phyloP scores from a whole-genome alignment of 2,797 vertebrate genomes.

The Myripristis jacobus region DNA sequence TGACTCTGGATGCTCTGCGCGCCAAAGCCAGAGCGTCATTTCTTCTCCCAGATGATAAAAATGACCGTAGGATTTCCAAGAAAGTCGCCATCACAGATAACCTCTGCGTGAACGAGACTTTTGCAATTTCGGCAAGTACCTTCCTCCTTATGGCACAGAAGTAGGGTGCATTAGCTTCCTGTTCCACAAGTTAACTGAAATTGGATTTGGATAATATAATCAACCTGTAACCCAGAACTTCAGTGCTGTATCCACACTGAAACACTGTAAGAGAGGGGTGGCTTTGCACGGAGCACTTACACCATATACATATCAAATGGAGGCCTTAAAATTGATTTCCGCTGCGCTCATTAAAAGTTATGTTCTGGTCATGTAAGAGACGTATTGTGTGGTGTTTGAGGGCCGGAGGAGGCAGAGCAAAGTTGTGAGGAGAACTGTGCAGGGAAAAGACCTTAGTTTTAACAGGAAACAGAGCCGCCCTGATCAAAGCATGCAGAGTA shows the following conservation, averaged over 20 bases:
- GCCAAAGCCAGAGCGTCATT: conserved; percentile 90
- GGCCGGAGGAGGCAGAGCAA: conserved; percentile 30
- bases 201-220: not conserved
- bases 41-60: conserved; percentile 76
- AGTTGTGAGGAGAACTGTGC: conserved; percentile 27
- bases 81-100: conserved; percentile 74
- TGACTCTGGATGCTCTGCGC: conserved; percentile 90
- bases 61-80: conserved; percentile 83
- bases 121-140: conserved; percentile 98
- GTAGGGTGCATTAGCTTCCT: not conserved
- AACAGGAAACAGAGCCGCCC: conserved; percentile 73
- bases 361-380: conserved; percentile 9
- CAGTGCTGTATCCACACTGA: not conserved
- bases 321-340: not conserved
- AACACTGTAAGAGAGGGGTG: too few species aligned
- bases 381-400: conserved; percentile 10
- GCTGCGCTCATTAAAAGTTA: conserved; percentile 13
- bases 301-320: not conserved
- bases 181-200: not conserved
- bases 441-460: conserved; percentile 44
- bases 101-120: conserved; percentile 83
- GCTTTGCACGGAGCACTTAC: not conserved
- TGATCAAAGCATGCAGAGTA: conserved; percentile 71
- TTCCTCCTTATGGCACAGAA: conserved; percentile 67
- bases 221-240: not conserved